Percentiles rank a stretch among this genome's conserved stretches.
Evolutionary conservation across 2,888 invertebrate genomes (phyloP).

Genomic region (Rhagonycha lutea): DNA sequence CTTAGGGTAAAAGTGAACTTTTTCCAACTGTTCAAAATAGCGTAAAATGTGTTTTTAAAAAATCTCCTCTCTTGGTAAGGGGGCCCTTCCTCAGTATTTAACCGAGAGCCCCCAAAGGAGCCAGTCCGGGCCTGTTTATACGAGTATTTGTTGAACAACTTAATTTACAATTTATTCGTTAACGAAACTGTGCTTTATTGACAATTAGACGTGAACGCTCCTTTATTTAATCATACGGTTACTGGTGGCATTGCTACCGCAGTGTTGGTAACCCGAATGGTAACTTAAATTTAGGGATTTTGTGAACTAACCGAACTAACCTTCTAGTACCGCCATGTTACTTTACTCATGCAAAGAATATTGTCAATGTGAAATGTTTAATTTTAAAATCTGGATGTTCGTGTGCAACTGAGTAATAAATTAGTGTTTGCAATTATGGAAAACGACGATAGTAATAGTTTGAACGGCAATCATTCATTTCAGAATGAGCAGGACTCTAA

Average conservation of each 20-base stretch:
- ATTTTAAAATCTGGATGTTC: conserved; percentile 42
- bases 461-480: conserved; percentile 38
- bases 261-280: not conserved
- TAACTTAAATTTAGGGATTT: conserved; percentile 21
- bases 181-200: no score
- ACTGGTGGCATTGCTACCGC: not conserved
- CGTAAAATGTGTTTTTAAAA: no score
- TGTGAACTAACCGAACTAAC: conserved; percentile 43
- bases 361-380: conserved; percentile 51
- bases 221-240: not conserved
- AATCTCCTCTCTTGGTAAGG: no score
- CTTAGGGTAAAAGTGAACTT: no score
- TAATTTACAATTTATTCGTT: no score
- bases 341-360: conserved; percentile 55
- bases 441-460: conserved; percentile 46
- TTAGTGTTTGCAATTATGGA: conserved; percentile 48
- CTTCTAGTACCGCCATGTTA: conserved; percentile 51
- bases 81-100: no score
- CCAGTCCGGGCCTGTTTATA: no score
- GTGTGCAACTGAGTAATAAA: conserved; percentile 39
- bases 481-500: conserved; percentile 43
- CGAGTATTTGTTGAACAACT: no score
- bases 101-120: no score
- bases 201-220: no score
- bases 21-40: no score